Conservation (phyloP, 2,888 invertebrate genomes). For the Liopterus haemorrhoidalis region DNA sequence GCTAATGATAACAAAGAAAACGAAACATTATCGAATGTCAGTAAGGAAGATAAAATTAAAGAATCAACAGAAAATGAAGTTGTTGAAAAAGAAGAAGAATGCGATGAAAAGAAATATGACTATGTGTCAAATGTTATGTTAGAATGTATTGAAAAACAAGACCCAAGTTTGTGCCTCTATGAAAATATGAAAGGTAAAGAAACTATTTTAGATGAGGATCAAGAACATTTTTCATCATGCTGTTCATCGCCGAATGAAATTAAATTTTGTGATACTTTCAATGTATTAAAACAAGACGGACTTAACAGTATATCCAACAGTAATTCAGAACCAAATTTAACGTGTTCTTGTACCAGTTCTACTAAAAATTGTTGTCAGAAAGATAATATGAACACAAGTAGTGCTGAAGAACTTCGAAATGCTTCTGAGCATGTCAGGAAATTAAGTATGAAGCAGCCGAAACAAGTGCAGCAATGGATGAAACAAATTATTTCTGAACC, state of each 20-base stretch:
- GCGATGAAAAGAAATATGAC: slow-evolving; percentile 1
- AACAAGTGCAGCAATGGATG: slow-evolving; percentile 17
- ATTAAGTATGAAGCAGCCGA: slow-evolving; percentile 12
- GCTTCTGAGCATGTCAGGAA: slow-evolving; percentile 11
- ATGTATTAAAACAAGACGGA: too few species aligned
- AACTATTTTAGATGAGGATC: not conserved
- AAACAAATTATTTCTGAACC: slow-evolving; percentile 18
- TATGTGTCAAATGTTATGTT: slow-evolving; percentile 14
- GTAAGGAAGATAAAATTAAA: slow-evolving; percentile 5
- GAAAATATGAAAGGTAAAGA: not conserved
- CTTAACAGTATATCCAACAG: slow-evolving; percentile 9
- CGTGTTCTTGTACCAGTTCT: slow-evolving; percentile 13
- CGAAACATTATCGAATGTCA: slow-evolving; percentile 11
- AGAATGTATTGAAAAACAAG: slow-evolving; percentile 17
- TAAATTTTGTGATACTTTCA: slow-evolving; percentile 12
- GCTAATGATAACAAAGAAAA: slow-evolving; percentile 9
- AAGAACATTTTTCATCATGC: not conserved
- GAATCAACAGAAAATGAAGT: slow-evolving; percentile 6
- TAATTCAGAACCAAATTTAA: slow-evolving; percentile 12
- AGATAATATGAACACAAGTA: not conserved
- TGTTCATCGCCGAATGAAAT: slow-evolving; percentile 6
- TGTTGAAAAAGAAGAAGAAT: not conserved
- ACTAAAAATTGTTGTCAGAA: slow-evolving; percentile 3
- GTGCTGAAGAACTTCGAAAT: slow-evolving; percentile 6
- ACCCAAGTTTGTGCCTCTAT: slow-evolving; percentile 14